Conservation (phyloP, 2,888 invertebrate genomes). For the Rhamphomyia laevipes region DNA sequence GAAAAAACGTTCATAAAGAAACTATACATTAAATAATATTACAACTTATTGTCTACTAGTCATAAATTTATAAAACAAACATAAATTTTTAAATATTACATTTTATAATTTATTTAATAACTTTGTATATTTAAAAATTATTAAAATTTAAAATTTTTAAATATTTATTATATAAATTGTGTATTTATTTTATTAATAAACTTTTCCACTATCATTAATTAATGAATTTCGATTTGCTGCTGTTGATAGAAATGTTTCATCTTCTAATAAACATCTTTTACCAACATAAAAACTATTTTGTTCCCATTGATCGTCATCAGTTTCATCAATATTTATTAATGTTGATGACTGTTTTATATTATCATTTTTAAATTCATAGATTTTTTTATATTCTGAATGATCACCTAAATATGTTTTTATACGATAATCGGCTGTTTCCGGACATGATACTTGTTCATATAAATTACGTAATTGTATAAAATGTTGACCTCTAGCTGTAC, state of each 20-base stretch:
- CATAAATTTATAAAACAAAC: no score
- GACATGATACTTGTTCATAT: slow-evolving; percentile 31
- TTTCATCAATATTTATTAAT: slow-evolving; percentile 15
- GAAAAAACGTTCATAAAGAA: slow-evolving; percentile 25
- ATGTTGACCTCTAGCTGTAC: slow-evolving; percentile 29
- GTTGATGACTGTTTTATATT: neutral
- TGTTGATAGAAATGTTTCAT: slow-evolving; percentile 24
- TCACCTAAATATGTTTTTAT: slow-evolving; percentile 19
- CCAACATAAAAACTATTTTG: slow-evolving; percentile 31
- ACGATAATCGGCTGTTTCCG: slow-evolving; percentile 19
- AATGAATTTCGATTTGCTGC: slow-evolving; percentile 3
- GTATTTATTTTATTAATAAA: neutral
- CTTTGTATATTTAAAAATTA: no score
- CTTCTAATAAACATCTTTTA: slow-evolving; percentile 32
- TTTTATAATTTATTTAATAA: no score
- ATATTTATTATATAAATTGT: neutral
- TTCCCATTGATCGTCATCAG: slow-evolving; percentile 32
- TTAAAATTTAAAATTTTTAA: no score
- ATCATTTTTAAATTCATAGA: slow-evolving; percentile 17
- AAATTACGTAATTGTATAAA: slow-evolving; percentile 33
- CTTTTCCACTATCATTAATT: neutral
- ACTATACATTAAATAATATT: no score
- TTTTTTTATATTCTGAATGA: slow-evolving; percentile 17
- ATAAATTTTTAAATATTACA: no score
- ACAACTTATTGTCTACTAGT: no score